Conservation (phyloP, 1,140 invertebrate genomes). For the Thalassaphorura encarpata region DNA sequence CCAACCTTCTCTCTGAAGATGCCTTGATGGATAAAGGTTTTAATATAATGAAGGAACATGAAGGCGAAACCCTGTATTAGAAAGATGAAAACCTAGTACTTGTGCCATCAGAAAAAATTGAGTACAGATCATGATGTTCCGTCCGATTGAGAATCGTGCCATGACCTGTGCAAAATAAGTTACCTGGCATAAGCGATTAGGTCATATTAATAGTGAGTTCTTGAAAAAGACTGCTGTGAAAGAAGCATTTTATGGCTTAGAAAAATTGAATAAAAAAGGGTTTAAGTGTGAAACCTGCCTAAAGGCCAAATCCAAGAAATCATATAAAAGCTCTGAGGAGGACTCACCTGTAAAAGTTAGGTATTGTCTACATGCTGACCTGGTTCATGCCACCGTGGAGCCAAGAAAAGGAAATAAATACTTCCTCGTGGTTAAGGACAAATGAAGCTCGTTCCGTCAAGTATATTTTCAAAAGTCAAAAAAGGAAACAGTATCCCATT, state of each 20-base stretch:
- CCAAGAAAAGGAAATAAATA: background rate
- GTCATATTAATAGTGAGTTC: slow-evolving; percentile 1
- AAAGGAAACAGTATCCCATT: background rate
- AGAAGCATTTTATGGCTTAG: background rate
- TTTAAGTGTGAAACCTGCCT: background rate
- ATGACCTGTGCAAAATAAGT: background rate
- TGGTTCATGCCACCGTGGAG: background rate
- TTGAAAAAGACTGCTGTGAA: background rate
- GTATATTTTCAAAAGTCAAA: background rate
- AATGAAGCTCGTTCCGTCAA: background rate
- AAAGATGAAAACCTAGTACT: background rate
- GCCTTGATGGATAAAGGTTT: slow-evolving; percentile 8
- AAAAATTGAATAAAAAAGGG: background rate
- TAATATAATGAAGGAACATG: background rate
- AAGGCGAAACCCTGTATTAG: background rate
- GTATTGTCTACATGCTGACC: background rate
- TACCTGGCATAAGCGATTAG: slow-evolving; percentile 1
- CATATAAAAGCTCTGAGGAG: background rate
- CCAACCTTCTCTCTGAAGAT: slow-evolving; percentile 15
- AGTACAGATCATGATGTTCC: slow-evolving; percentile 1
- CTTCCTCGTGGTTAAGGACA: slow-evolving; percentile 3
- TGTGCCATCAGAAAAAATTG: background rate
- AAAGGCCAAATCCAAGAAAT: background rate
- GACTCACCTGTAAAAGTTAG: background rate
- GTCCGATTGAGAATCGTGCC: background rate